Percentiles rank a stretch among this genome's conserved stretches.
These are phyloP conservation scores for Zenarchopterus dispar DNA, from an alignment of 2,797 vertebrate genomes.

Conservation along the genomic window DNA sequence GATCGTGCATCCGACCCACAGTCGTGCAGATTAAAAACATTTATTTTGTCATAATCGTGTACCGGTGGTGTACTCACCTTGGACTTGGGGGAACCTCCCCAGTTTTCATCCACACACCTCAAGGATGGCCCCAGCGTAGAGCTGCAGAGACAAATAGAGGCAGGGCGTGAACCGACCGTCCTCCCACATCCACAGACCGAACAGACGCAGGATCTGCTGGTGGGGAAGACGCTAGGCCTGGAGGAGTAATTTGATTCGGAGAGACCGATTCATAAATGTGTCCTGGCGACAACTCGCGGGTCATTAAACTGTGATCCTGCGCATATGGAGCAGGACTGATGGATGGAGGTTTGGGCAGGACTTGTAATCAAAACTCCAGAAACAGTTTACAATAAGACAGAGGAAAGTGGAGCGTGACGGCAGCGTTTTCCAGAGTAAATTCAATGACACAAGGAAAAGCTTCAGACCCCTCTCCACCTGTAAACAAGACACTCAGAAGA, in stretches of 20 bases:
- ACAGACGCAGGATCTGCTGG: constrained; percentile 20
- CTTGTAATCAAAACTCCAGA: constrained; percentile 66
- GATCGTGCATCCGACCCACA: not conserved
- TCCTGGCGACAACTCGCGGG: constrained; percentile 45
- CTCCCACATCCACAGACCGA: constrained; percentile 14
- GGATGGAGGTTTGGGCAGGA: constrained; percentile 50
- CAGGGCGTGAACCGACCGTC: not conserved
- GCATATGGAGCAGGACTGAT: constrained; percentile 66
- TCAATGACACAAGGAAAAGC: too few relatives aligned
- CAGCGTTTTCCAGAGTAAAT: constrained; percentile 46
- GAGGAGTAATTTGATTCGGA: constrained; percentile 27
- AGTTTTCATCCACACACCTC: constrained; percentile 99
- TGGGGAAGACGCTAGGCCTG: constrained; percentile 20
- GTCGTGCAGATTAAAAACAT: not conserved
- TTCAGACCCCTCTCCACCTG: too few relatives aligned
- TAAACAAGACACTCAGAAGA: too few relatives aligned
- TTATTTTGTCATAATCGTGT: not conserved
- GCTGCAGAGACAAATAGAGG: constrained; percentile 75
- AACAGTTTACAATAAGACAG: constrained; percentile 59
- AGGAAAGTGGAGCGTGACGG: constrained; percentile 58
- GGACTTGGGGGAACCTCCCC: constrained; percentile 99
- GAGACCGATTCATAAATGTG: constrained; percentile 58
- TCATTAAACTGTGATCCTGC: constrained; percentile 63
- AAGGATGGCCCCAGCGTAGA: constrained; percentile 95
- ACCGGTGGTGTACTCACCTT: constrained; percentile 83